Evolutionary conservation across 2,113 vertebrate genomes (phyloP).

Genomic region (Tor tambroides): DNA sequence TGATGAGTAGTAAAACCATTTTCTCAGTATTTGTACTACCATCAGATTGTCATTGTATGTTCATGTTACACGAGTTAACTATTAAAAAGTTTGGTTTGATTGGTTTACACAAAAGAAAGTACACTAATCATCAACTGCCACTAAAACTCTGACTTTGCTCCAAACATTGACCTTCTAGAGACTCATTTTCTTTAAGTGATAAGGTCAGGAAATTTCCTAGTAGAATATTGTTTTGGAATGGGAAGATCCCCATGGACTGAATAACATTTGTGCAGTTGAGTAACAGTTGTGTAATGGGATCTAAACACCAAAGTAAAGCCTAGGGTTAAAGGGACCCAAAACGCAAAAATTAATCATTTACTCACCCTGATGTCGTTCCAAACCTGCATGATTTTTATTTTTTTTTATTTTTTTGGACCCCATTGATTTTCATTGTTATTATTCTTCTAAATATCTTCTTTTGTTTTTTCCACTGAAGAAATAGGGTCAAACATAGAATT

Average conservation of each 20-base stretch:
- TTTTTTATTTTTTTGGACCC: no score
- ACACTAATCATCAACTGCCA: constrained; percentile 1
- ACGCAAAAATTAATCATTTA: no score
- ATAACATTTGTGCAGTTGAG: no score
- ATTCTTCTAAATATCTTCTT: no score
- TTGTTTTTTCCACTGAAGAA: no score
- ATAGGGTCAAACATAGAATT: no score
- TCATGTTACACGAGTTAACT: neutral
- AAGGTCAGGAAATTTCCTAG: neutral
- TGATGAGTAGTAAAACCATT: neutral
- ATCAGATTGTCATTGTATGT: neutral
- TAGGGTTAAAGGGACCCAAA: no score
- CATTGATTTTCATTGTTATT: neutral
- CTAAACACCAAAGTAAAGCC: no score
- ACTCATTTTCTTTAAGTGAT: neutral
- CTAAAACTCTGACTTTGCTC: neutral
- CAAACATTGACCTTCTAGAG: neutral
- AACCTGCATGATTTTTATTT: no score
- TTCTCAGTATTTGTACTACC: neutral
- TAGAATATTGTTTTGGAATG: neutral
- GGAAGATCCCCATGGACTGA: no score
- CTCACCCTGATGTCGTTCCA: no score
- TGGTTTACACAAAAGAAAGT: neutral
- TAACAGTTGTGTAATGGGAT: no score
- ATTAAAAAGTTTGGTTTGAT: neutral